Conservation (phyloP, 2,888 invertebrate species). For the Corbicula japonica region DNA sequence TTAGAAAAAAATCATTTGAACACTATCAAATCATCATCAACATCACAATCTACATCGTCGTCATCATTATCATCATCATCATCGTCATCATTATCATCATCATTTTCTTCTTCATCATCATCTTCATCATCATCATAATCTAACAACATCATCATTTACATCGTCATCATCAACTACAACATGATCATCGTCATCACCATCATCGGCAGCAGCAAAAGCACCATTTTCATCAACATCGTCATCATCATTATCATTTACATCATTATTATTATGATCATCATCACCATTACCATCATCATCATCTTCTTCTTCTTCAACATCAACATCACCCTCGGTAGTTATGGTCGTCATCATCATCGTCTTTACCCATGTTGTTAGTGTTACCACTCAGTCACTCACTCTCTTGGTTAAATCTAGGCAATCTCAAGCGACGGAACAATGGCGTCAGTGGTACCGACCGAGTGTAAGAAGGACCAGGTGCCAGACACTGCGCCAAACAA, state of each 20-base stretch:
- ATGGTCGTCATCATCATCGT: too few relatives aligned
- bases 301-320: too few relatives aligned
- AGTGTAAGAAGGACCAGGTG: constrained; percentile 42
- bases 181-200: too few relatives aligned
- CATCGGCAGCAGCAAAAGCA: too few relatives aligned
- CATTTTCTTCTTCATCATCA: background rate
- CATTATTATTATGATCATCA: too few relatives aligned
- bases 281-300: too few relatives aligned
- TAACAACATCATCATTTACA: background rate
- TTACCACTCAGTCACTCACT: background rate
- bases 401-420: constrained; percentile 24
- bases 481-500: constrained; percentile 29
- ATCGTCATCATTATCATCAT: background rate
- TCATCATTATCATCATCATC: background rate
- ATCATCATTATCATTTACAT: too few relatives aligned
- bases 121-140: background rate
- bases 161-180: too few relatives aligned
- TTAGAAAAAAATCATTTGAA: background rate
- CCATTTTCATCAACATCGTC: too few relatives aligned
- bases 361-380: background rate
- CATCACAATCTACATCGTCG: background rate
- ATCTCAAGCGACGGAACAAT: constrained; percentile 45
- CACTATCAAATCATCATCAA: background rate
- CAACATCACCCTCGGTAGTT: too few relatives aligned
- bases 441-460: constrained; percentile 50